These are phyloP conservation scores for Uropsilus gracilis DNA, from an alignment of 2,113 vertebrate species.

Conservation along the genomic window DNA sequence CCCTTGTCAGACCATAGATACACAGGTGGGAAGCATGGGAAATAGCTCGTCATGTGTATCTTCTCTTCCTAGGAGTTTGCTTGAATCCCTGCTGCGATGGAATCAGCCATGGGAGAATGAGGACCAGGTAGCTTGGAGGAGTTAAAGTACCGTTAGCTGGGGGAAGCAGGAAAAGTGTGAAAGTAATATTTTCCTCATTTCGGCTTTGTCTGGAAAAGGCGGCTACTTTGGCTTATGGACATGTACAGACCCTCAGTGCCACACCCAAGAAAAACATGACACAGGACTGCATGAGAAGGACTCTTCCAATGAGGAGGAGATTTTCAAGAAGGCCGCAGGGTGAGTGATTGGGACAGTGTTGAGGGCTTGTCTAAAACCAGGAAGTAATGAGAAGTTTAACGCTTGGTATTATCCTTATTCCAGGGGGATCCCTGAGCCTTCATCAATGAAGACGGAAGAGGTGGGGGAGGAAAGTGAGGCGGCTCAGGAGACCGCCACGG, in stretches of 20 bases:
- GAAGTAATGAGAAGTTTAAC: neutral
- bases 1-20: neutral
- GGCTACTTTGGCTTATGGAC: constrained; percentile 65
- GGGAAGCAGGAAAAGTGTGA: neutral
- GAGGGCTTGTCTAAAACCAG: rapidly evolving
- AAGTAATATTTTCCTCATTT: neutral
- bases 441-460: neutral
- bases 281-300: constrained; percentile 22
- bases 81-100: rapidly evolving
- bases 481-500: rapidly evolving
- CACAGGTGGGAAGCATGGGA: neutral
- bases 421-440: neutral
- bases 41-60: neutral
- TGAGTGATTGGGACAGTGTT: neutral
- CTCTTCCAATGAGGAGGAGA: constrained; percentile 62
- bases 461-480: neutral
- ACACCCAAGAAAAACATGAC: neutral
- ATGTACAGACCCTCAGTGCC: constrained; percentile 36
- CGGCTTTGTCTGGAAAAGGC: neutral
- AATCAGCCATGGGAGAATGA: rapidly evolving
- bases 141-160: neutral
- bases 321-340: neutral
- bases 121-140: neutral
- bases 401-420: neutral
- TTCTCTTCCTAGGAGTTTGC: constrained; percentile 8